phyloP scores from a whole-genome alignment of 2,797 vertebrate genomes.

The Myotis planiceps region DNA sequence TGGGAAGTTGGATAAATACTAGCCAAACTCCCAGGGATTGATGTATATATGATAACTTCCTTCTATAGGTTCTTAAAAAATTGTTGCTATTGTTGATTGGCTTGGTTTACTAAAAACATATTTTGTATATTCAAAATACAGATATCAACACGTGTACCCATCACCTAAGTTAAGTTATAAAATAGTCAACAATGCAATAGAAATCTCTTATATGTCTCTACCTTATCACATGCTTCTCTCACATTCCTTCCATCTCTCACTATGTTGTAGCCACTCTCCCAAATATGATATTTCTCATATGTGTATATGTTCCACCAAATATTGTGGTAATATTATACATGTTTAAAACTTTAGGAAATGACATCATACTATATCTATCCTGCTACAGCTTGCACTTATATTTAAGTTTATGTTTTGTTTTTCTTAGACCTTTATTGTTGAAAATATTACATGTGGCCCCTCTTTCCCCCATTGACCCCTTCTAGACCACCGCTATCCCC shows the following conservation, averaged over 20 bases:
- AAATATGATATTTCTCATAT: neutral
- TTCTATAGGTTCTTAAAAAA: neutral
- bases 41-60: neutral
- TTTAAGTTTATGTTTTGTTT: neutral
- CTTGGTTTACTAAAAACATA: neutral
- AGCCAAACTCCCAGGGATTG: neutral
- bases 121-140: neutral
- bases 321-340: neutral
- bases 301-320: neutral
- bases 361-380: neutral
- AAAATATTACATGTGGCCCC: too few species aligned
- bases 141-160: neutral
- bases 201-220: neutral
- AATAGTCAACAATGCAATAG: neutral
- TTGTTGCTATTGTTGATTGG: neutral
- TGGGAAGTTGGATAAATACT: neutral
- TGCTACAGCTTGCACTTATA: neutral
- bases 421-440: too few species aligned
- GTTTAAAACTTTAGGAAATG: neutral
- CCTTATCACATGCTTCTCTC: neutral
- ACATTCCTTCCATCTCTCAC: neutral
- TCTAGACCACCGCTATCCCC: too few species aligned
- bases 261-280: neutral
- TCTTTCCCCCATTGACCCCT: too few species aligned
- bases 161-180: neutral